Base-by-base conservation (phyloP, 2,888 invertebrate genomes). In the Parnassius mnemosyne region DNA sequence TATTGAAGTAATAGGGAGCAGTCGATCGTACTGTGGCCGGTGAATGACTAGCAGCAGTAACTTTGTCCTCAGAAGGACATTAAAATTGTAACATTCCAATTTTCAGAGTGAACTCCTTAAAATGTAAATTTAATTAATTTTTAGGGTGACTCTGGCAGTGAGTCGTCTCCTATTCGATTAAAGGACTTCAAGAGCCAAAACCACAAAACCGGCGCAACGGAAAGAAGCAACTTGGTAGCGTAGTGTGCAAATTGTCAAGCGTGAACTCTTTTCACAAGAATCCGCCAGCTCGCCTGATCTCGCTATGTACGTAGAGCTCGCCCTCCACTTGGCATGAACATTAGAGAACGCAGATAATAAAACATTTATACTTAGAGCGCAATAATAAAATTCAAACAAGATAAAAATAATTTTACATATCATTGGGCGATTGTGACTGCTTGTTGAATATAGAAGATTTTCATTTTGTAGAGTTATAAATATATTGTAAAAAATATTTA, bases 61-160 rank as follows among this genome's bases (percentile, higher is more conserved):
- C 34, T 5, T 34, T 34, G 34, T 34, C 34, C 34, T 5, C 34
- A 34, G 34, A 34, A 34, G 34, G 34, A 34, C 5, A 34, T 34
- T 34, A 5, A 34, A 34, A 34, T 5, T 34, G 34, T 34, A 34
- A 7, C 34, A 34, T 34, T 34, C 34, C 5, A 34, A 34, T 34
- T 34, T 25, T 34, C 3, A 25, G 2, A 12, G 5, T 46, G 3
- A 12, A 12, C 12, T 46, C 3, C 46, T 3, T 12, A 12, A 46
- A 3, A 10, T 13, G 10, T 49, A 10, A 11, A 11, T 9, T 16
- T 13, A 12, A 10, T 46, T 46, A 46, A 46, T 46, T 75, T 84
- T 13, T 82, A 94, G 94, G 93, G 94, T 76, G 94, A 94, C 85
- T 93, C 93, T 70, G 93, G 94, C 75, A 94, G 93, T 83, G 94